phyloP scores from a whole-genome alignment of 2,888 invertebrate species.

The Herminia tarsipennalis region DNA sequence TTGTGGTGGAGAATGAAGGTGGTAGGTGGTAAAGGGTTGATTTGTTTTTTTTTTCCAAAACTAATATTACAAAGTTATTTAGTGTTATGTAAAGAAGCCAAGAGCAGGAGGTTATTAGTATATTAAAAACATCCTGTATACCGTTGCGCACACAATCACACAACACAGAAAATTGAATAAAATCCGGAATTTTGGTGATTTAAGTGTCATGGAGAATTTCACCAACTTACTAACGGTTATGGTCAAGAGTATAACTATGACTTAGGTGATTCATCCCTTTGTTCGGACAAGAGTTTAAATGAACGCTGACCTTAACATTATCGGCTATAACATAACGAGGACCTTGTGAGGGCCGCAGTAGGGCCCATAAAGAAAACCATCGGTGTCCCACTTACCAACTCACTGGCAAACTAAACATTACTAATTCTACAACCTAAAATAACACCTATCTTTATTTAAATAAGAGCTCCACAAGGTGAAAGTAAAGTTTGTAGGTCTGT shows the following conservation, averaged over 20 bases:
- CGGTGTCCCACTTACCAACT: constrained; percentile 74
- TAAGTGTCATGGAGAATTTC: neutral
- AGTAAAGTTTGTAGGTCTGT: constrained; percentile 81
- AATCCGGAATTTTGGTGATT: too few species aligned
- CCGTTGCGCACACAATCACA: too few species aligned
- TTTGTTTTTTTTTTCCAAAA: too few species aligned
- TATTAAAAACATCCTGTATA: too few species aligned
- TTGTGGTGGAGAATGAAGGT: too few species aligned
- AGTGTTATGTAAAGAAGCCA: too few species aligned
- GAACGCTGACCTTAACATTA: constrained; percentile 60
- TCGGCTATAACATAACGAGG: constrained; percentile 55
- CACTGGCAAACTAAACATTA: constrained; percentile 48
- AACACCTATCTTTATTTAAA: constrained; percentile 43
- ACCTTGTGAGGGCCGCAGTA: constrained; percentile 70
- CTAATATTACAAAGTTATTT: too few species aligned
- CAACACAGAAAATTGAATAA: too few species aligned
- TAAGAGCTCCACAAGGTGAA: constrained; percentile 59
- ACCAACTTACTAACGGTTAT: neutral
- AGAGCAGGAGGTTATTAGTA: too few species aligned
- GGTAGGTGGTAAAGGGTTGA: too few species aligned
- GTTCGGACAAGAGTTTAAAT: constrained; percentile 15
- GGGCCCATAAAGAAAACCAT: constrained; percentile 76
- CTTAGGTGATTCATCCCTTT: constrained; percentile 35
- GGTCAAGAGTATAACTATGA: neutral
- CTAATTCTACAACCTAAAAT: constrained; percentile 40